Percentiles rank a stretch among this genome's conserved stretches.
Conservation (phyloP, 2,888 invertebrate genomes). For the Xestobium rufovillosum region DNA sequence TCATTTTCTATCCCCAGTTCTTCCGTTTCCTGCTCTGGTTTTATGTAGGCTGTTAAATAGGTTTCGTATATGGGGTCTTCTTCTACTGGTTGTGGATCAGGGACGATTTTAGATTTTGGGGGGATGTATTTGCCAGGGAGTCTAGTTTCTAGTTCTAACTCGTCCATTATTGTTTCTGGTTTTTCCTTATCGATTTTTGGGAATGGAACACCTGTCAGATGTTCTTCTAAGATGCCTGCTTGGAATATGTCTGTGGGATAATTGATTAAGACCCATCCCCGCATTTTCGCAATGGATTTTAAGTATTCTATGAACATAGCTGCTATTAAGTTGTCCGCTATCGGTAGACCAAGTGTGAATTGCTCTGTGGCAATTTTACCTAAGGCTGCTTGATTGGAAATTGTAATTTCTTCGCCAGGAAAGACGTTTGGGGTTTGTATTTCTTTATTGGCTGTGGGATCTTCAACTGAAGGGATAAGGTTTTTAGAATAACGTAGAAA, state of each 20-base stretch:
- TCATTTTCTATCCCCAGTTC: constrained; percentile 43
- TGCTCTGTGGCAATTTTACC: constrained; percentile 52
- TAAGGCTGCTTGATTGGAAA: constrained; percentile 47
- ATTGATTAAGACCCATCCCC: constrained; percentile 58
- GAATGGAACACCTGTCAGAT: constrained; percentile 45
- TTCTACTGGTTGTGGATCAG: constrained; percentile 44
- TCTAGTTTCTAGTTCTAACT: constrained; percentile 12
- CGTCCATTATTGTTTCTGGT: constrained; percentile 8
- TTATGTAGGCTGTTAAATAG: constrained; percentile 53
- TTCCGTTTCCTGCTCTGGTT: constrained; percentile 42
- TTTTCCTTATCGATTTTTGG: neutral
- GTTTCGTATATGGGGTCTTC: constrained; percentile 44
- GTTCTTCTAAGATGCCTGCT: constrained; percentile 53
- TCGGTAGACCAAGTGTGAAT: constrained; percentile 46
- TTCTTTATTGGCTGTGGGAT: no score
- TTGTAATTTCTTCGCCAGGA: constrained; percentile 50
- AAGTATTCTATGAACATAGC: constrained; percentile 56
- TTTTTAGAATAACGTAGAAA: no score
- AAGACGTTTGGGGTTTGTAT: constrained; percentile 53
- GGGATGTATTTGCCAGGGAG: constrained; percentile 27
- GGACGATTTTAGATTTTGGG: constrained; percentile 48
- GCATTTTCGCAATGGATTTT: constrained; percentile 43
- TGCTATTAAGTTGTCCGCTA: constrained; percentile 47
- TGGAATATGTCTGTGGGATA: constrained; percentile 54
- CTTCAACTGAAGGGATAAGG: no score